phyloP scores from a whole-genome alignment of 2,797 vertebrate species.

The Acanthiza pusilla region DNA sequence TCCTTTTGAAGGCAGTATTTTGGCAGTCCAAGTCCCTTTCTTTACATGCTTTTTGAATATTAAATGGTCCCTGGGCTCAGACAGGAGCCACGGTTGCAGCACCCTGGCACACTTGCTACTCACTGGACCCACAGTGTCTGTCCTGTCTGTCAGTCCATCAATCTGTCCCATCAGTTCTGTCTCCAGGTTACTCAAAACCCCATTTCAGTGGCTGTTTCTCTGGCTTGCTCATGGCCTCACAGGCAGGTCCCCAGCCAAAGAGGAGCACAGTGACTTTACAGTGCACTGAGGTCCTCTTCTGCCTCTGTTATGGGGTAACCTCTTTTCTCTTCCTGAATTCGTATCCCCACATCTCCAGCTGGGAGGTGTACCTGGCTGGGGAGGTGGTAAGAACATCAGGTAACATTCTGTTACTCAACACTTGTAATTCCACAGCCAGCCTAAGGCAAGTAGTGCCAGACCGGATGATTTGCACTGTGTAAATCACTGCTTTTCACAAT shows the following conservation, averaged over 20 bases:
- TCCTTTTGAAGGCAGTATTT: neutral
- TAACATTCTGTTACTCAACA: neutral
- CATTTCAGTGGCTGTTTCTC: neutral
- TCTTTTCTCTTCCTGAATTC: neutral
- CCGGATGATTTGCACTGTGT: neutral
- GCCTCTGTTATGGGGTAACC: neutral
- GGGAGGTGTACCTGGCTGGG: neutral
- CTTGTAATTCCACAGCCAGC: neutral
- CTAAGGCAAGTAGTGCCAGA: neutral
- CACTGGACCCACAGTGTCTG: neutral
- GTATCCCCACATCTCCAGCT: neutral
- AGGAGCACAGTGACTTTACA: accelerated
- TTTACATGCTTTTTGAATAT: neutral
- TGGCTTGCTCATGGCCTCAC: accelerated
- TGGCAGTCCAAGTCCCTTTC: neutral
- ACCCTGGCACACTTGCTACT: neutral
- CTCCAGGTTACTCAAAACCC: neutral
- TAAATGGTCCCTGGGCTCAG: neutral
- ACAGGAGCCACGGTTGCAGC: neutral
- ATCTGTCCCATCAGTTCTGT: neutral
- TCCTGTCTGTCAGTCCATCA: neutral
- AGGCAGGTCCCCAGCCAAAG: neutral
- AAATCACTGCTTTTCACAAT: neutral
- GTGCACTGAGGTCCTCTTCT: neutral
- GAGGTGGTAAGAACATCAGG: neutral